Evolutionary conservation across 2,113 vertebrate species (phyloP), one percentile per base, ranked within the genome.

Genomic region (Pontoporia blainvillei): DNA sequence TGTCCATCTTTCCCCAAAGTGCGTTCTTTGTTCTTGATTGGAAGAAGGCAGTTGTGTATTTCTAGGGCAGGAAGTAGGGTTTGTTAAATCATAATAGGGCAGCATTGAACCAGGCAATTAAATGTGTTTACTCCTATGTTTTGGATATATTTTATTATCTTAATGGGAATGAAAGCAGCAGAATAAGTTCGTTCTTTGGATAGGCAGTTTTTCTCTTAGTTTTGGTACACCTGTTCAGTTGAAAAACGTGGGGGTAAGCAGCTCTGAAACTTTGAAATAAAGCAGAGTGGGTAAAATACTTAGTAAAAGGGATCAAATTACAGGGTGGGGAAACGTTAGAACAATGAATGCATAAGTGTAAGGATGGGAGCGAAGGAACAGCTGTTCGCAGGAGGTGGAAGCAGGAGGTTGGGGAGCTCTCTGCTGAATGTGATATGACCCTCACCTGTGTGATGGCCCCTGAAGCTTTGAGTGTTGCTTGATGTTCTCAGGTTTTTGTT

Each of bases 21-120:
- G 4, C 17, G 2, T 89, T 86, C 18, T 78, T 86, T 44, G 93
- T 97, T 90, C 71, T 81, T 86, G 95, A 62, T 46, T 91, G 86
- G 13, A 93, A 41, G 88, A 88, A 90, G 82, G 41, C 31, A 54
- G n/a, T 90, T 92, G 6, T 49, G 2, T 90, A 27, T 78, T 64
- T 92, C 29, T 73, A 52, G 46, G 72, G n/a, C 49, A 75, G 73
- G 36, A 66, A 73, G 15, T 72, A 25, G 27, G 15, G 75, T 79
- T 95, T 13, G 6, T 84, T 83, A 83, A 86, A 9, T 96, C 61
- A 83, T 11, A 86, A 3, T 67, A 54, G 25, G 34, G 20, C 83
- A 66, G 9, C 62, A 54, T 6, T 91, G 83, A 86, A 62, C 27
- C n/a, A 73, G 44, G 7, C 69, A 92, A 0, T 69, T 83, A 67